Evolutionary conservation across 1,140 invertebrate genomes (phyloP), one percentile per base, ranked within the genome.

Genomic region (Planococcus citri): DNA sequence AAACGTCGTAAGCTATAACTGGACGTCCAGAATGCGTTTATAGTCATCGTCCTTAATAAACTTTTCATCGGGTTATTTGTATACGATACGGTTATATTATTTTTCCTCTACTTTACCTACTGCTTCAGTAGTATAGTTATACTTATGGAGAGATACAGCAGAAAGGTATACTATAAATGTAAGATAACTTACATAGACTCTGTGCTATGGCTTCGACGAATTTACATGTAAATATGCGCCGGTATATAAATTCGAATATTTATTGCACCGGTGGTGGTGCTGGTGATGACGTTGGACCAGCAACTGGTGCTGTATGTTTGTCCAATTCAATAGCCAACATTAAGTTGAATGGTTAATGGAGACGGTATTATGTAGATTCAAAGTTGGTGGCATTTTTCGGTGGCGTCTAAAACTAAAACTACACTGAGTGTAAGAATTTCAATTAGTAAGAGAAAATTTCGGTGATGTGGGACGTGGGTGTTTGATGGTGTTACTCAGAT

Each of bases 61-160:
- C 60, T 64, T 64, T 64, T 64, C 60, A 64, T 64, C 60, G 60
- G 60, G 60, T 64, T 64, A 64, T 64, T 64, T 64, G 60, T 64
- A 24, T 22, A 25, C 17, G 51, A 64, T n/a, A n/a, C n/a, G n/a
- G n/a, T n/a, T n/a, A n/a, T n/a, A n/a, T 64, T 27, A 24, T 27
- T 64, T 27, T 64, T 27, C 60, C 22, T 60, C 57, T 20, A 60
- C 57, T n/a, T 22, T 60, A 6, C 57, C 4, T 60, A 17, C 4
- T 4, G 57, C n/a, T 22, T n/a, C n/a, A n/a, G n/a, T n/a, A n/a
- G n/a, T n/a, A n/a, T n/a, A n/a, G n/a, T n/a, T n/a, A n/a, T n/a
- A n/a, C n/a, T n/a, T n/a, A n/a, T n/a, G n/a, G n/a, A n/a, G n/a
- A n/a, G n/a, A n/a, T n/a, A 41, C n/a, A 9, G 37, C 37, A 41